Evolutionary conservation across 1,140 invertebrate species (phyloP), one percentile per base, ranked within the genome.

Genomic region (Hyles vespertilio): DNA sequence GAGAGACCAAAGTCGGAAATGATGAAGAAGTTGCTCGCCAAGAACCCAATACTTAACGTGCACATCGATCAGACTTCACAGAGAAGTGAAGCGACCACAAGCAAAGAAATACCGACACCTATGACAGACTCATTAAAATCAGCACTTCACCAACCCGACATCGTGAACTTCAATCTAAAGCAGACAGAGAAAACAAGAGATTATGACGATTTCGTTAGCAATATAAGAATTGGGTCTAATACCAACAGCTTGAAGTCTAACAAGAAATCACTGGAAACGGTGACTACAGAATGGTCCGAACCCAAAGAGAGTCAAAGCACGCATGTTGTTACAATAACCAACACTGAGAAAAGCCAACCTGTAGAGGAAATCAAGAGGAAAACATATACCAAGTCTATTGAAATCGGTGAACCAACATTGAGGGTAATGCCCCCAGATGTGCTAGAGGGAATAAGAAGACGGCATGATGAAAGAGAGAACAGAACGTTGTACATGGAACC

Each of bases 1-100:
- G 91, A 92, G 73, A 77, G 84, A 68, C 84, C 89, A 5, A 90
- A 90, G 77, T 91, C 89, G 8, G 91, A 91, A 57, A 89, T 90
- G 81, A 89, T 89, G 89, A 91, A 89, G 68, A 90, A 90, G 69
- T 59, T 90, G 12, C 65, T 90, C 6, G 89, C 87, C 7, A 89
- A 90, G 74, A 90, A 89, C 73, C 89, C 88, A 0, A 88, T 87
- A 53, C 79, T 90, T 34, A 90, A 89, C 60, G 86, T 84, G 12
- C 81, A 89, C 57, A 70, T 89, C 22, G 89, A 90, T 63, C 77
- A 87, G 72, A 72, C 47, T 10, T 43, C 61, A 40, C 71, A 78
- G 56, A 86, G 76, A 60, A 72, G 67, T 57, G 76, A 81, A 67
- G 74, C 79, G 32, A 74, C 75, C 3, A 79, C 77, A 22, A 85